Conservation (phyloP, 1,140 invertebrate genomes). For the Drosophila leontia region DNA sequence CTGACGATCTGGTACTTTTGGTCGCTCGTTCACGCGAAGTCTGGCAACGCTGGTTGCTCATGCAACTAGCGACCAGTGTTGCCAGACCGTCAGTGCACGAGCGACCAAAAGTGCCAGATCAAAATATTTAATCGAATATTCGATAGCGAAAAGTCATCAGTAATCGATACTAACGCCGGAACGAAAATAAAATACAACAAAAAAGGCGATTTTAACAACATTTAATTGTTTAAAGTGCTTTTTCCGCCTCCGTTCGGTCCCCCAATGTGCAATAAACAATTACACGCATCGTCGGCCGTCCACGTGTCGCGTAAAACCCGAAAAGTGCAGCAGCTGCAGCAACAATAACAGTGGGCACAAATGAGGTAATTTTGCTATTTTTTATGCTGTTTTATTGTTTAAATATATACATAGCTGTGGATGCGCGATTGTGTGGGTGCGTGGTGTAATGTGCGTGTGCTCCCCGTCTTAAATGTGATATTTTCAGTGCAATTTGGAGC, state of each 20-base stretch:
- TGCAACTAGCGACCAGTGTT: too few relatives aligned
- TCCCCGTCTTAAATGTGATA: constrained; percentile 60
- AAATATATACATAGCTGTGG: constrained; percentile 71
- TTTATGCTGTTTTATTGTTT: constrained; percentile 67
- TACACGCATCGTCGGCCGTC: constrained; percentile 23
- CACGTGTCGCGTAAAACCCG: constrained; percentile 33
- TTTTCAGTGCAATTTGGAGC: constrained; percentile 62
- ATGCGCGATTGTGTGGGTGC: constrained; percentile 7
- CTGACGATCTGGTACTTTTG: too few relatives aligned
- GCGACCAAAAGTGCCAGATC: too few relatives aligned
- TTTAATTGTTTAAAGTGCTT: constrained; percentile 25
- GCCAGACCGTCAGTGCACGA: too few relatives aligned
- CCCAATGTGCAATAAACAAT: constrained; percentile 53
- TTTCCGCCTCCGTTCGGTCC: constrained; percentile 11
- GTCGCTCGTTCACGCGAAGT: too few relatives aligned
- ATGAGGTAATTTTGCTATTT: constrained; percentile 80
- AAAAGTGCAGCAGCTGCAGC: constrained; percentile 56
- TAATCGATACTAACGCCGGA: constrained; percentile 14
- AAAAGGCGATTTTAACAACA: constrained; percentile 45
- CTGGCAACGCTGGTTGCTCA: too few relatives aligned
- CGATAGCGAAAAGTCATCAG: background rate
- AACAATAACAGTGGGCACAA: constrained; percentile 68
- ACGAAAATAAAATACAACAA: constrained; percentile 24
- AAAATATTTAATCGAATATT: background rate
- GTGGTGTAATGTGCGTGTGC: constrained; percentile 38